Evolutionary conservation across 2,888 invertebrate species (phyloP).

Genomic region (Hypolimnas misippus): DNA sequence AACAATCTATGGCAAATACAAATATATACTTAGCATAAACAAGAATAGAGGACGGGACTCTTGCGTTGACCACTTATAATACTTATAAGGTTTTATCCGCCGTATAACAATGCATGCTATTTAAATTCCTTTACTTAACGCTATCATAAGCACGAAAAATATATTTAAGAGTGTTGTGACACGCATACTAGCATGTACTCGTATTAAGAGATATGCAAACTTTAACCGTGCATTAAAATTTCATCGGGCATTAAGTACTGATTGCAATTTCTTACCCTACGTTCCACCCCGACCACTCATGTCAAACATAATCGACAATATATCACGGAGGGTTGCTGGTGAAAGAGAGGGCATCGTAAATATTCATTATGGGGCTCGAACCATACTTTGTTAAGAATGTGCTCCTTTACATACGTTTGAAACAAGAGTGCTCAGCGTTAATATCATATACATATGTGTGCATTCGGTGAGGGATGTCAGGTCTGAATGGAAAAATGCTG

Average conservation of each 20-base stretch:
- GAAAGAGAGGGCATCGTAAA: constrained; percentile 26
- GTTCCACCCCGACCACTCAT: constrained; percentile 23
- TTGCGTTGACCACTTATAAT: no score
- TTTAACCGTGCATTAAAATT: constrained; percentile 20
- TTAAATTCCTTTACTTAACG: not conserved
- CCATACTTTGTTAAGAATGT: constrained; percentile 32
- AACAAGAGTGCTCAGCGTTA: constrained; percentile 21
- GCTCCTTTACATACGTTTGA: constrained; percentile 30
- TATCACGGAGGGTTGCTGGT: constrained; percentile 24
- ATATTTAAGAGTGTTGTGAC: constrained; percentile 1
- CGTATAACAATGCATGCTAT: not conserved
- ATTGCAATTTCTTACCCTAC: constrained; percentile 20
- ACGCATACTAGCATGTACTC: constrained; percentile 3
- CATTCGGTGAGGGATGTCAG: constrained; percentile 7
- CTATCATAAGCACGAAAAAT: not conserved
- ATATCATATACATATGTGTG: constrained; percentile 1
- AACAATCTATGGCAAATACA: no score
- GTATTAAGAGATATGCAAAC: constrained; percentile 16
- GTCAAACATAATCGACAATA: constrained; percentile 34
- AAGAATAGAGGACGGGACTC: no score
- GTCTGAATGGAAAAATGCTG: constrained; percentile 8
- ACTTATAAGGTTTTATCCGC: no score
- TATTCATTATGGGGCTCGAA: constrained; percentile 31
- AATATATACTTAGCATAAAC: no score
- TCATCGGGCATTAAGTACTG: constrained; percentile 15